Evolutionary conservation across 2,888 invertebrate species (phyloP).

Genomic region (Dryocosmus kuriphilus): DNA sequence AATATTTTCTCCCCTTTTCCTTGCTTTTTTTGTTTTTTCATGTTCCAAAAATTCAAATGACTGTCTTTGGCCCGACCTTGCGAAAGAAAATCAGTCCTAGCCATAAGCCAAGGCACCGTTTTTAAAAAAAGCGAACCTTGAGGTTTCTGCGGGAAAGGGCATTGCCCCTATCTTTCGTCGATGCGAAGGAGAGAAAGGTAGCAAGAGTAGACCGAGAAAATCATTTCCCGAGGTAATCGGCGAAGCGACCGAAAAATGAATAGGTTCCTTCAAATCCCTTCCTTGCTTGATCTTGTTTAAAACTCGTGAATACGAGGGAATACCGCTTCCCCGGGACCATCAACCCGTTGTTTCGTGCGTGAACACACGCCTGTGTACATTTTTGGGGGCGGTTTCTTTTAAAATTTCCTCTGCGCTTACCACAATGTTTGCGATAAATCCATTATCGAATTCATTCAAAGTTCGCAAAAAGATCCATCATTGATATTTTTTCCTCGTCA

Average conservation of each 20-base stretch:
- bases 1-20: too few relatives aligned
- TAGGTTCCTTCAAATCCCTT: slow-evolving; percentile 56
- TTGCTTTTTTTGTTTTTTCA: too few relatives aligned
- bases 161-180: slow-evolving; percentile 42
- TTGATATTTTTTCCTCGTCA: background rate
- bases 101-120: background rate
- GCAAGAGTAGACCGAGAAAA: slow-evolving; percentile 60
- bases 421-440: slow-evolving; percentile 18
- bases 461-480: slow-evolving; percentile 9
- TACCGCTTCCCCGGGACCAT: too few relatives aligned
- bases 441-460: slow-evolving; percentile 30
- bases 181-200: slow-evolving; percentile 5
- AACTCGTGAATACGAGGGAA: slow-evolving; percentile 34
- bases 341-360: too few relatives aligned
- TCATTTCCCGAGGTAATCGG: slow-evolving; percentile 70
- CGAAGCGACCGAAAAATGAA: slow-evolving; percentile 65
- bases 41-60: too few relatives aligned
- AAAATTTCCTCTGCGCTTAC: slow-evolving; percentile 47
- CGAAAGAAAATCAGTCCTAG: slow-evolving; percentile 28
- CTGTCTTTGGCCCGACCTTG: background rate
- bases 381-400: slow-evolving; percentile 52
- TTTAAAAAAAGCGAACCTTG: background rate
- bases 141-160: background rate
- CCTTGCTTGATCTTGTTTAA: slow-evolving; percentile 37
- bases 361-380: too few relatives aligned